phyloP scores from a whole-genome alignment of 1,140 invertebrate species.

The Chionoecetes opilio region DNA sequence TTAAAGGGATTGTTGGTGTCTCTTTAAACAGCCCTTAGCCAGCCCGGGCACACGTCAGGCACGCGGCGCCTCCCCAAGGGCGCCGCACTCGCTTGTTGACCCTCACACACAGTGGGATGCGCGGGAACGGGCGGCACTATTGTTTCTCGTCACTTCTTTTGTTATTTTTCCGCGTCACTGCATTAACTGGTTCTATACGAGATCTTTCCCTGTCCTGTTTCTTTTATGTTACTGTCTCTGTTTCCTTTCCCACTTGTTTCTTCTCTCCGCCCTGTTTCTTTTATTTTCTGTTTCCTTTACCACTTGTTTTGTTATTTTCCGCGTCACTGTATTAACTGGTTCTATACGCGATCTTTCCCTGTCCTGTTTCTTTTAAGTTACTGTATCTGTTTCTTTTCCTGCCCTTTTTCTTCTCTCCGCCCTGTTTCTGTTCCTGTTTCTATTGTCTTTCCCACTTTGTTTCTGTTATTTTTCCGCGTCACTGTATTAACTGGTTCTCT shows the following conservation, averaged over 20 bases:
- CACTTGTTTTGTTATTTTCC: background rate
- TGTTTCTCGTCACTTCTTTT: conserved; percentile 43
- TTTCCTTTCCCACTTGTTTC: background rate
- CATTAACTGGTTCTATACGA: background rate
- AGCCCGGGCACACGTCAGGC: conserved; percentile 50
- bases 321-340: background rate
- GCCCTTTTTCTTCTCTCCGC: background rate
- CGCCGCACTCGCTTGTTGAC: conserved; percentile 69
- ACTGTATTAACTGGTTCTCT: background rate
- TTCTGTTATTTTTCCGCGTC: background rate
- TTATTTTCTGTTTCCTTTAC: conserved; percentile 60
- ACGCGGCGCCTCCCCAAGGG: conserved; percentile 46
- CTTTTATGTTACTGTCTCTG: too few relatives aligned
- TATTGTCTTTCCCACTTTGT: conserved; percentile 23
- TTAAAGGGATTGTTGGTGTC: conserved; percentile 77
- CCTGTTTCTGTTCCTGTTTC: too few relatives aligned
- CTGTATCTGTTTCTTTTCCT: background rate
- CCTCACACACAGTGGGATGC: conserved; percentile 65
- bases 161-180: background rate
- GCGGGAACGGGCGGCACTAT: conserved; percentile 51
- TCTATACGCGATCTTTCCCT: background rate
- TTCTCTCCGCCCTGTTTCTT: background rate
- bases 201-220: background rate
- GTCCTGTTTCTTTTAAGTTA: background rate
- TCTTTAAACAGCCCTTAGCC: conserved; percentile 77